Percentiles rank a stretch among this genome's conserved stretches.
phyloP scores from a whole-genome alignment of 92 coral and sea anemone genomes.

The Ricordea florida region DNA sequence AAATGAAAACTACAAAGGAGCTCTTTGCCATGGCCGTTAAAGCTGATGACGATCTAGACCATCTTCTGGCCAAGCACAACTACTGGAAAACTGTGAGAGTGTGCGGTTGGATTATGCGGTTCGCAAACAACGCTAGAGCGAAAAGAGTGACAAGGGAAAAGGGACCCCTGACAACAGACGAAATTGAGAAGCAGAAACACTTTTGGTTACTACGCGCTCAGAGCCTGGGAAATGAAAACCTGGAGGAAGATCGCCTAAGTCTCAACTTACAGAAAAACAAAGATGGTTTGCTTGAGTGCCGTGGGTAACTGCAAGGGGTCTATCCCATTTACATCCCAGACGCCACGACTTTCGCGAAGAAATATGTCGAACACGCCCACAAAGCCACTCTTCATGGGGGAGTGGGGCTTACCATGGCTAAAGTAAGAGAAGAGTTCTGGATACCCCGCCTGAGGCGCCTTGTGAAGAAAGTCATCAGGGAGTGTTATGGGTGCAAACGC shows the following conservation, averaged over 20 bases:
- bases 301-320: constrained; percentile 47
- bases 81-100: constrained; percentile 30
- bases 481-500: constrained; percentile 6
- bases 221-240: constrained; percentile 16
- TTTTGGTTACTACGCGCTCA: constrained; percentile 43
- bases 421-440: constrained; percentile 14
- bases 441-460: constrained; percentile 17
- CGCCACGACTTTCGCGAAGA: constrained; percentile 23
- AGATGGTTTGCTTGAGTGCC: constrained; percentile 51
- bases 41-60: constrained; percentile 33
- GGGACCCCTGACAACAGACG: constrained; percentile 58
- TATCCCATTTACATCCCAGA: constrained; percentile 54
- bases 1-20: constrained; percentile 57
- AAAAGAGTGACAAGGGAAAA: not conserved
- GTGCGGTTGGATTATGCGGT: constrained; percentile 32
- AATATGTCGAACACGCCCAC: constrained; percentile 16
- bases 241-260: constrained; percentile 39
- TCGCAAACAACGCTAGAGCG: constrained; percentile 5
- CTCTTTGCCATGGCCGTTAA: constrained; percentile 64
- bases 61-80: constrained; percentile 25
- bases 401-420: constrained; percentile 26
- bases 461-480: not conserved
- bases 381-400: constrained; percentile 23
- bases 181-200: constrained; percentile 37
- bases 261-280: constrained; percentile 46